Evolutionary conservation across 2,888 invertebrate species (phyloP).

Genomic region (Drosophila glabriapex): DNA sequence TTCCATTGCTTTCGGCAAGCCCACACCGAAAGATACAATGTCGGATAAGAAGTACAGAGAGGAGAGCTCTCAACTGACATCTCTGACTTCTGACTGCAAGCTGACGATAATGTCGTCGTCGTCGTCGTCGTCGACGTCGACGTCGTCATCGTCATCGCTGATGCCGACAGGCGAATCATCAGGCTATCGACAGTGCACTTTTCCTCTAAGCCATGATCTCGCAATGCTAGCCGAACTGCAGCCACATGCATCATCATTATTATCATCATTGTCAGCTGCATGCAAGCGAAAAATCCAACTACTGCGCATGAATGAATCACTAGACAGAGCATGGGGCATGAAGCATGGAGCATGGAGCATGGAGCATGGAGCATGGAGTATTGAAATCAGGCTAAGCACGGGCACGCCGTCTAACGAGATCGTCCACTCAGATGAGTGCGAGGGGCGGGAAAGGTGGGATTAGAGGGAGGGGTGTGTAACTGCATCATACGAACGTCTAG

Average conservation of each 20-base stretch:
- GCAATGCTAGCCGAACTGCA: slow-evolving; percentile 31
- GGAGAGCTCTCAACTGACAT: slow-evolving; percentile 51
- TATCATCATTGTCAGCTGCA: slow-evolving; percentile 77
- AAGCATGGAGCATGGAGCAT: slow-evolving; percentile 22
- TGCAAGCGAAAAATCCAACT: slow-evolving; percentile 72
- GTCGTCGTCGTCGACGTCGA: slow-evolving; percentile 11
- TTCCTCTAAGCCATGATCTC: slow-evolving; percentile 24
- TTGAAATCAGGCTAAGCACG: slow-evolving; percentile 53
- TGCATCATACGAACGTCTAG: slow-evolving; percentile 71
- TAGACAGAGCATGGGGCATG: slow-evolving; percentile 34
- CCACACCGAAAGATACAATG: slow-evolving; percentile 74
- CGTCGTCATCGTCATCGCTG: slow-evolving; percentile 30
- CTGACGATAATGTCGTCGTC: slow-evolving; percentile 76
- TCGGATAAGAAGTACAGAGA: slow-evolving; percentile 71
- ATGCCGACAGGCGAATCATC: slow-evolving; percentile 79
- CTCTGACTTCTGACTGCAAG: slow-evolving; percentile 70
- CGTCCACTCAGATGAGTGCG: slow-evolving; percentile 50
- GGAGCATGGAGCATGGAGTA: slow-evolving; percentile 23
- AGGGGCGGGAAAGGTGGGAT: neutral
- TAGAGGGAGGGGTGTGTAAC: neutral
- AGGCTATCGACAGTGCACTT: slow-evolving; percentile 67
- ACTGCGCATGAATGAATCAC: slow-evolving; percentile 79
- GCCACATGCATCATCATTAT: slow-evolving; percentile 73
- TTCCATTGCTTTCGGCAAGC: slow-evolving; percentile 71
- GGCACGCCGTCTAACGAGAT: slow-evolving; percentile 68